phyloP scores from a whole-genome alignment of 2,113 vertebrate genomes.

The Burhinus bistriatus region DNA sequence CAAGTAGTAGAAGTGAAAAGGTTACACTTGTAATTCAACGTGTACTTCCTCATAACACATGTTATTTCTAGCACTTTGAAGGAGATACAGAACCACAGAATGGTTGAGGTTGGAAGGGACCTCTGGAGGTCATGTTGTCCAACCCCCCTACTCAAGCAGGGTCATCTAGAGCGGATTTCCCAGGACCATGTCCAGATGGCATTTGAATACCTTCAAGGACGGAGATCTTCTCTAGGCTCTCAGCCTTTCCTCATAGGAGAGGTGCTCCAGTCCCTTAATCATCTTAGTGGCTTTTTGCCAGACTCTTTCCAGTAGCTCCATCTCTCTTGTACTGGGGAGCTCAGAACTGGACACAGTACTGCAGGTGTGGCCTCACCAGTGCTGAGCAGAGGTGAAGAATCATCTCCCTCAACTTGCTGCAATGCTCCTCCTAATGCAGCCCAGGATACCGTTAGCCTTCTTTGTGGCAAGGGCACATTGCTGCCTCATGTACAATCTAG shows the following conservation, averaged over 20 bases:
- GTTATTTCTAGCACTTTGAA: neutral
- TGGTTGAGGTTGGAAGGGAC: neutral
- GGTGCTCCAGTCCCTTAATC: neutral
- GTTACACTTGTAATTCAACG: neutral
- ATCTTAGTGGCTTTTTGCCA: neutral
- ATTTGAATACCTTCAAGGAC: neutral
- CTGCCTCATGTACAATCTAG: neutral
- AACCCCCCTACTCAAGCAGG: neutral
- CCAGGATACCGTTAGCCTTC: accelerated
- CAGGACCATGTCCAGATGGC: neutral
- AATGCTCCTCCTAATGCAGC: neutral
- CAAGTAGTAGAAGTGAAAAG: neutral
- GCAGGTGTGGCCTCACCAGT: neutral
- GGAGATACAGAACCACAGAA: neutral
- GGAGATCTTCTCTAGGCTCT: neutral
- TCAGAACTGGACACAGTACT: neutral
- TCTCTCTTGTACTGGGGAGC: neutral
- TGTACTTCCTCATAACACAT: neutral
- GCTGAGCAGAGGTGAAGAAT: neutral
- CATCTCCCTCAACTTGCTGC: neutral
- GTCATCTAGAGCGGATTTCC: neutral
- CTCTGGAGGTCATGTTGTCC: neutral
- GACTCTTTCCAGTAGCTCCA: neutral
- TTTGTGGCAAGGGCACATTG: neutral
- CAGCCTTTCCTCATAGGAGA: neutral